Percentiles rank a stretch among this genome's conserved stretches.
These are phyloP conservation scores for Zoanthus solanderi DNA, from an alignment of 92 coral and sea anemone genomes.

Conservation along the genomic window DNA sequence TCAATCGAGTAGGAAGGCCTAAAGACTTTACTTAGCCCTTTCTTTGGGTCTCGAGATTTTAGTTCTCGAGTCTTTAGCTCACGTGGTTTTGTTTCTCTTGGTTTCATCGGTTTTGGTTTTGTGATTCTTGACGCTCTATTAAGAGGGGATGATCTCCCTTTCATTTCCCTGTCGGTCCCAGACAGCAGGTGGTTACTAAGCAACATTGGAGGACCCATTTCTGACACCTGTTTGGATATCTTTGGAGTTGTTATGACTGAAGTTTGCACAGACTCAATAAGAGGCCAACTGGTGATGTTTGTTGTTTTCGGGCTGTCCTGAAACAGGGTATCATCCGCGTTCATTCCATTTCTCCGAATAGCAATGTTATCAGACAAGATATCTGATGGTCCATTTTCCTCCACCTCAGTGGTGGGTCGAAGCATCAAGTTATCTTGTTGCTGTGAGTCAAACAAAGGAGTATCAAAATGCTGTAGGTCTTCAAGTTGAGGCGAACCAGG, in stretches of 20 bases:
- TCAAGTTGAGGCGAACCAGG: constrained; percentile 76
- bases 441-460: constrained; percentile 79
- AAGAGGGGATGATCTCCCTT: constrained; percentile 69
- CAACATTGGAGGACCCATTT: constrained; percentile 29
- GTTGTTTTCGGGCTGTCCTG: constrained; percentile 51
- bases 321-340: constrained; percentile 68
- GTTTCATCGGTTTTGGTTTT: constrained; percentile 46
- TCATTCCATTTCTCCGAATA: constrained; percentile 67
- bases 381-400: constrained; percentile 56
- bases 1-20: constrained; percentile 53
- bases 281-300: constrained; percentile 57
- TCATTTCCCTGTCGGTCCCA: constrained; percentile 29
- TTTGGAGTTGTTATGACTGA: constrained; percentile 80
- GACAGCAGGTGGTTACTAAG: constrained; percentile 31
- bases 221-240: constrained; percentile 32
- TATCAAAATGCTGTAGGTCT: constrained; percentile 79
- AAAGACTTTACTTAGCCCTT: constrained; percentile 49
- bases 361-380: constrained; percentile 55
- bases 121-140: constrained; percentile 65
- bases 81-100: constrained; percentile 42
- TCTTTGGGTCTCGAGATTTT: constrained; percentile 67
- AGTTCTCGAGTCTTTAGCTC: constrained; percentile 47
- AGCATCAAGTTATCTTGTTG: constrained; percentile 77
- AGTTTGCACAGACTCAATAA: constrained; percentile 59
- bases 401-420: constrained; percentile 64